Evolutionary conservation across 2,888 invertebrate species (phyloP), one percentile per base, ranked within the genome.

Genomic region (Melanophora roralis): DNA sequence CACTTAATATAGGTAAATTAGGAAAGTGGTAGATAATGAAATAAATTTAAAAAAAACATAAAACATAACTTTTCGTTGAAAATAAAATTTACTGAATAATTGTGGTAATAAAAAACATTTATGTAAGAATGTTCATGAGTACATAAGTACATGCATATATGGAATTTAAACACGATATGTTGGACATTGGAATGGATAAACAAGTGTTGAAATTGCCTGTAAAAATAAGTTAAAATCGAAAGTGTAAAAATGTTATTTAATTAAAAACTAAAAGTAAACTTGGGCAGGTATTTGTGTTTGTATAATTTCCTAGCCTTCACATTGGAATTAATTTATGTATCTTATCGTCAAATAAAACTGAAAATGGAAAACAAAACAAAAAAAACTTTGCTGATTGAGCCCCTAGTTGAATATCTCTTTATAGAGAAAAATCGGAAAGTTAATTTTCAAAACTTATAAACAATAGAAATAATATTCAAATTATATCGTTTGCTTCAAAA

Each of bases 231-330:
- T 49, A n/a, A 40, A 49, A 65, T 67, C 23, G 59, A 43, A 7
- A 43, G 49, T 59, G 23, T 1, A 53, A 53, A 71, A 71, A 51
- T 43, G n/a, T 12, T 34, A 62, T 51, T 60, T 43, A 60, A 71
- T 49, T 60, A 51, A 32, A 57, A 59, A 23, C 27, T 11, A 45
- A 2, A 47, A 45, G 32, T 16, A 38, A 36, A 69, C n/a, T n/a
- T n/a, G n/a, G 16, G 27, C 12, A 55, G 11, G 16, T 7, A 27
- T 27, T 27, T 27, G n/a, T n/a, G n/a, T n/a, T n/a, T n/a, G n/a
- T n/a, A 38, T 19, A 73, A 73, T 23, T 64, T 65, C 47, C 65
- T 57, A 59, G 57, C 40, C 32, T 57, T 57, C 57, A 57, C 57
- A 74, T 49, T n/a, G 53, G 23, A 74, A 62, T 43, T 67, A 32